A percentile compares a stretch with the other conserved stretches of the same genome.
Conservation (phyloP, 2,113 vertebrate genomes). For the Cariama cristata region DNA sequence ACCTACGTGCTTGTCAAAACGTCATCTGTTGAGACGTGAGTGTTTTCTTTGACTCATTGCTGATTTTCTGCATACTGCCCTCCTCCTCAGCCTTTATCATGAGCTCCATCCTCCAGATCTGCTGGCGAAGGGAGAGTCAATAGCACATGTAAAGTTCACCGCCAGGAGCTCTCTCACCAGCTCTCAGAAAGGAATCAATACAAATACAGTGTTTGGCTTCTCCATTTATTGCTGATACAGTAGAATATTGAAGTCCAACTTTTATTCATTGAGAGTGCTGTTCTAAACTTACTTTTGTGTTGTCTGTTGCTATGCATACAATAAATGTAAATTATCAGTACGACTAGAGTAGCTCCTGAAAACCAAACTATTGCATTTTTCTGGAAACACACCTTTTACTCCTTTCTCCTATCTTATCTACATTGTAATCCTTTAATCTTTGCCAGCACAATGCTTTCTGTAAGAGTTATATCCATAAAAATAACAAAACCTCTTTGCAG, state of each 20-base stretch:
- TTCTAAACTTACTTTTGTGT: not conserved
- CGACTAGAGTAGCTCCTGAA: not conserved
- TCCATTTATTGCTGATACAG: not conserved
- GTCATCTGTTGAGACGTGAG: not conserved
- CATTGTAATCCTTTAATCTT: not conserved
- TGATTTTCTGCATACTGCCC: not conserved
- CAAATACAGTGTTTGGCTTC: not conserved
- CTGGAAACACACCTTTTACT: not conserved
- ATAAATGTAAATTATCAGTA: not conserved
- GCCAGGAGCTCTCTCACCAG: not conserved
- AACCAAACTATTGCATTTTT: not conserved
- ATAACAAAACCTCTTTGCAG: not conserved
- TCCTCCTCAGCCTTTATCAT: not conserved
- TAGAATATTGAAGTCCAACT: constrained; percentile 11
- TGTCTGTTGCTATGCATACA: not conserved
- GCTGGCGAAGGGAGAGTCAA: not conserved
- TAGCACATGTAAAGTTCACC: not conserved
- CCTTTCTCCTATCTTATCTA: not conserved
- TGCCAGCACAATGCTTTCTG: not conserved
- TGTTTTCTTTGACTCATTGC: not conserved
- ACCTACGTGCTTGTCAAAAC: not conserved
- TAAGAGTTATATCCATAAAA: not conserved
- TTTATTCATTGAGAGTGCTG: not conserved
- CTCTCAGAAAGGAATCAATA: not conserved
- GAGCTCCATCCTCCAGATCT: not conserved